A percentile compares a stretch with the other conserved stretches of the same genome.
These are phyloP conservation scores for Scaptomyza tumidula DNA, from an alignment of 2,888 invertebrate genomes.

Conservation along the genomic window DNA sequence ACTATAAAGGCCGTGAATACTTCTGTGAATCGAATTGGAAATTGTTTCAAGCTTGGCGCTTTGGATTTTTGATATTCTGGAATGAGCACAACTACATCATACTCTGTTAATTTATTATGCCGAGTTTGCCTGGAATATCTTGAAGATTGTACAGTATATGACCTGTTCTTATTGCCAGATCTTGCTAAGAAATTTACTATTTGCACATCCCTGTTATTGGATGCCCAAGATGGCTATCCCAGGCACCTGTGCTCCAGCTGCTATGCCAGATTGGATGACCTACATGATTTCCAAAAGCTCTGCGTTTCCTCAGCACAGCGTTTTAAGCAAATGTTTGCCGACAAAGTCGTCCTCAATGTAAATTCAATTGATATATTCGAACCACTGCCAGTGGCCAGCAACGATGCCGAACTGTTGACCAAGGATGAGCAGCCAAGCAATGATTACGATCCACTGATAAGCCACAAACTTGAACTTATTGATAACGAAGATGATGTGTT, in stretches of 20 bases:
- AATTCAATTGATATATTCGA: constrained; percentile 63
- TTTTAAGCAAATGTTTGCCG: constrained; percentile 70
- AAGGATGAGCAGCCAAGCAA: constrained; percentile 65
- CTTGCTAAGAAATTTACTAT: constrained; percentile 71
- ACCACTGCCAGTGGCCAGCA: constrained; percentile 36
- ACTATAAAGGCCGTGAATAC: constrained; percentile 33
- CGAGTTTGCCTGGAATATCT: constrained; percentile 77
- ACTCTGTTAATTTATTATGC: constrained; percentile 72
- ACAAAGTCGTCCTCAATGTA: constrained; percentile 12
- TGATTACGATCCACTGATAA: constrained; percentile 71
- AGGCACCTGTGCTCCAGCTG: constrained; percentile 73
- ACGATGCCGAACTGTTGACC: constrained; percentile 25
- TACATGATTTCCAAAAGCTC: constrained; percentile 75
- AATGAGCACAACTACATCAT: constrained; percentile 55
- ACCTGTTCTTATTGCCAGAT: constrained; percentile 74
- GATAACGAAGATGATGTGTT: constrained; percentile 81
- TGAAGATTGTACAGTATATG: constrained; percentile 54
- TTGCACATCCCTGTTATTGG: constrained; percentile 75
- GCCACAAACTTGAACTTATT: constrained; percentile 76
- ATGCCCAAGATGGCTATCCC: constrained; percentile 80
- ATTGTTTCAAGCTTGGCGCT: constrained; percentile 24
- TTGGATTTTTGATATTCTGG: constrained; percentile 24
- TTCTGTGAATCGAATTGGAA: constrained; percentile 39
- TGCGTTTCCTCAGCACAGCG: constrained; percentile 71
- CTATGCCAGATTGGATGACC: constrained; percentile 69